Evolutionary conservation across 2,888 invertebrate genomes (phyloP).

Genomic region (Tinea trinotella): DNA sequence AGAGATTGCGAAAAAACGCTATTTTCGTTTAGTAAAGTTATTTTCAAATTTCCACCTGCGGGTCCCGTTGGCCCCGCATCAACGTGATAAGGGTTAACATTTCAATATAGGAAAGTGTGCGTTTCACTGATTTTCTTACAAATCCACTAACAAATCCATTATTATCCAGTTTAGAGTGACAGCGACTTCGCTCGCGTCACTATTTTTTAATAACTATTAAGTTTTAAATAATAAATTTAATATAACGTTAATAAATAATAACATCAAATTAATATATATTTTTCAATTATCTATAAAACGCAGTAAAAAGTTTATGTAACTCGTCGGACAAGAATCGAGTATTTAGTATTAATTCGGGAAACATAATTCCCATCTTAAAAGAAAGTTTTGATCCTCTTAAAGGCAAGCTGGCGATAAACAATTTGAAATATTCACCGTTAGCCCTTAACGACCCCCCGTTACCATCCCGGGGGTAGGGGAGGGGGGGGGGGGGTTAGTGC

Average conservation of each 20-base stretch:
- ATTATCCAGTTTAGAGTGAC: slow-evolving; percentile 3
- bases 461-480: too few relatives aligned
- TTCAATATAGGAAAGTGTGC: slow-evolving; percentile 7
- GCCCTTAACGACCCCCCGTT: background rate
- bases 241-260: too few relatives aligned
- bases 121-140: slow-evolving; percentile 6
- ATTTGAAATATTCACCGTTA: background rate
- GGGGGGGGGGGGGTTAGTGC: slow-evolving; percentile 32
- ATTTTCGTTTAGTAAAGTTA: background rate
- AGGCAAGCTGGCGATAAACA: background rate
- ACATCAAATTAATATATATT: too few relatives aligned
- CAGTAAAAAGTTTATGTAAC: too few relatives aligned
- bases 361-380: too few relatives aligned
- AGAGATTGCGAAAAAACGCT: background rate
- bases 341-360: too few relatives aligned
- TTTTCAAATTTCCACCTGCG: slow-evolving; percentile 10
- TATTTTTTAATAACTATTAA: too few relatives aligned
- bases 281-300: too few relatives aligned
- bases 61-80: background rate
- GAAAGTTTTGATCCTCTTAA: background rate
- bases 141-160: slow-evolving; percentile 8
- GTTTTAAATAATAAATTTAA: too few relatives aligned
- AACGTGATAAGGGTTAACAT: slow-evolving; percentile 12
- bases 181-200: background rate
- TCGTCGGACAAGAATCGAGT: too few relatives aligned